Base-by-base conservation (phyloP, 2,113 vertebrate genomes). In the Forbesichthys papilliferus region DNA sequence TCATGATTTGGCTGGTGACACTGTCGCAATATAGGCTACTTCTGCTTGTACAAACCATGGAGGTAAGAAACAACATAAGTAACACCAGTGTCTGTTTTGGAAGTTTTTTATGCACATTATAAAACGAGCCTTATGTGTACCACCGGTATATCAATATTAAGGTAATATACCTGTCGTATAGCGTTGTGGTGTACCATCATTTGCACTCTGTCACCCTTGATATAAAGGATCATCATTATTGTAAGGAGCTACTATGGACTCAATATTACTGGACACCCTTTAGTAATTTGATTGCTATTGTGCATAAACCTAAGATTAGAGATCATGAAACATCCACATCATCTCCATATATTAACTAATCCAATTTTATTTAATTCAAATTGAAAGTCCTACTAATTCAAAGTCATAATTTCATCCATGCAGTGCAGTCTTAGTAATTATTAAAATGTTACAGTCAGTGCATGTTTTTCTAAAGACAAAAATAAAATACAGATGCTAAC, bases 391-490 rank as follows among this genome's bases (percentile, higher is more conserved):
- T 46, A 13, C 12, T 12, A 70, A 68, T 9, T 48, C 74, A 51
- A 63, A 66, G 60, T 61, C 27, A 57, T 20, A 74, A 4, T 13
- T 73, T 54, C 46, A 82, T 77, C 81, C 78, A 83, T 79, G 83
- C 77, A 86, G 61, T 69, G 57, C 70, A 74, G 57, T 58, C 69
- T 52, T 66, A 34, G 47, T 47, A 13, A 48, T 77, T 66, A 66
- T 63, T 8, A 6, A 2, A 53, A 63, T 61, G 10, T 27, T 66
- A n/a, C 8, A 55, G n/a, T 42, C 36, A 42, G 36, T 42, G 36
- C 36, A 42, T 8, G 5, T 42, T 42, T 42, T 42, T 42, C 36
- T 42, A 5, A 42, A 42, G 36, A 42, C 36, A 6, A 42, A 42
- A 42, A 42, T 6, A 6, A 42, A 42, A 27, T 27, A 27, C 27